Conservation (phyloP, 2,113 vertebrate species). For the Oplegnathus fasciatus region DNA sequence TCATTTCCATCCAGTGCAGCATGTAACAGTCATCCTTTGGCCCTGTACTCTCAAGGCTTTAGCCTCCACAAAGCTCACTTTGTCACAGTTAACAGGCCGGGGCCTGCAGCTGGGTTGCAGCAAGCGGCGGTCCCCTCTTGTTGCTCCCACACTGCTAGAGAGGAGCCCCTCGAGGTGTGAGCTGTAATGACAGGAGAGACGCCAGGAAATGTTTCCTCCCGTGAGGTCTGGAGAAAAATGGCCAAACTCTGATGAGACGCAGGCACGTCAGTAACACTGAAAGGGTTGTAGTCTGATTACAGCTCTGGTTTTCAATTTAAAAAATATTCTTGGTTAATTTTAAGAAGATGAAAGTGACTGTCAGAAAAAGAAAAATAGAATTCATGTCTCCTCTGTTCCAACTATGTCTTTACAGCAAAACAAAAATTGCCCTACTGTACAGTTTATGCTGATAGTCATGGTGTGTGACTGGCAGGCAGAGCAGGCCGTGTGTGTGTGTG, state of each 20-base stretch:
- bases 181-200: constrained; percentile 24
- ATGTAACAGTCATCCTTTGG: constrained; percentile 70
- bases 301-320: no score
- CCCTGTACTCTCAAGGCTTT: constrained; percentile 54
- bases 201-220: background rate
- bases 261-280: background rate
- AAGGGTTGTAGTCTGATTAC: background rate
- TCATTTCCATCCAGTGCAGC: constrained; percentile 77
- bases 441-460: no score
- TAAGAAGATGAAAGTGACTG: no score
- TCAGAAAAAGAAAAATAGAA: no score
- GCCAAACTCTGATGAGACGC: background rate
- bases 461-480: no score
- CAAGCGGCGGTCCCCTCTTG: constrained; percentile 23
- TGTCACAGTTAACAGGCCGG: constrained; percentile 69
- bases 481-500: no score
- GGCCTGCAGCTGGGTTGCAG: constrained; percentile 67
- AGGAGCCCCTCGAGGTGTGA: constrained; percentile 9
- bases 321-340: no score
- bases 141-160: constrained; percentile 9
- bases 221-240: background rate
- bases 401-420: no score
- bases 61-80: constrained; percentile 77
- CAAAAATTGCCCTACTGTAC: no score
- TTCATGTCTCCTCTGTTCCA: no score